These are phyloP conservation scores for Ostrea edulis DNA, from an alignment of 1,140 invertebrate genomes.

Conservation along the genomic window DNA sequence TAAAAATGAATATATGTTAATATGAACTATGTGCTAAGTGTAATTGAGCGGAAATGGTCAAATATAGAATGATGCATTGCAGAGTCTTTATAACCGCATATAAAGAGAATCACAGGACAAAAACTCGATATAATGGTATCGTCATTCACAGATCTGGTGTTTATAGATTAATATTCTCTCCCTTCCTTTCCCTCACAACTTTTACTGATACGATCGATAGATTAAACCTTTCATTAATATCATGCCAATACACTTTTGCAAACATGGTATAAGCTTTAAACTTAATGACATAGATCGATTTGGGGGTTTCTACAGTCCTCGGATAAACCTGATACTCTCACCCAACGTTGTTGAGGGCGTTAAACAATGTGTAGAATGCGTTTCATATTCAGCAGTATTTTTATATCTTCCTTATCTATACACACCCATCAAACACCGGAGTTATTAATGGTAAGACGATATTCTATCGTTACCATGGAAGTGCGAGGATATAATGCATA, in stretches of 20 bases:
- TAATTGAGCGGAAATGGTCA: too few relatives aligned
- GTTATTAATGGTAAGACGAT: constrained; percentile 33
- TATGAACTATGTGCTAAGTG: too few relatives aligned
- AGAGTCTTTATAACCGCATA: neutral
- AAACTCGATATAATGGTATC: neutral
- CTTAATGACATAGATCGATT: constrained; percentile 24
- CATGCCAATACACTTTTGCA: constrained; percentile 38
- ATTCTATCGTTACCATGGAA: constrained; percentile 33
- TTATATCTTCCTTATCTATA: constrained; percentile 6
- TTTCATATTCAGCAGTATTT: neutral
- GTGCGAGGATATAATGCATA: constrained; percentile 33
- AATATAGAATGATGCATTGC: too few relatives aligned
- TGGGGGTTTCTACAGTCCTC: neutral
- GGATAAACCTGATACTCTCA: neutral
- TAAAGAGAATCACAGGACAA: neutral
- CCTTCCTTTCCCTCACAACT: constrained; percentile 29
- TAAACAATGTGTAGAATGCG: neutral
- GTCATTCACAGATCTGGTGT: constrained; percentile 10
- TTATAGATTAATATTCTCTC: constrained; percentile 30
- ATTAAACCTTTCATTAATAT: constrained; percentile 38
- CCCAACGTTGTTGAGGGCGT: neutral
- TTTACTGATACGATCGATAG: constrained; percentile 34
- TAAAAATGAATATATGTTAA: too few relatives aligned
- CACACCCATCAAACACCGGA: constrained; percentile 1
- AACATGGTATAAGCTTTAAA: constrained; percentile 35